Percentiles rank a stretch among this genome's conserved stretches.
These are phyloP conservation scores for Lypha dubia DNA, from an alignment of 2,888 invertebrate species.

Conservation along the genomic window DNA sequence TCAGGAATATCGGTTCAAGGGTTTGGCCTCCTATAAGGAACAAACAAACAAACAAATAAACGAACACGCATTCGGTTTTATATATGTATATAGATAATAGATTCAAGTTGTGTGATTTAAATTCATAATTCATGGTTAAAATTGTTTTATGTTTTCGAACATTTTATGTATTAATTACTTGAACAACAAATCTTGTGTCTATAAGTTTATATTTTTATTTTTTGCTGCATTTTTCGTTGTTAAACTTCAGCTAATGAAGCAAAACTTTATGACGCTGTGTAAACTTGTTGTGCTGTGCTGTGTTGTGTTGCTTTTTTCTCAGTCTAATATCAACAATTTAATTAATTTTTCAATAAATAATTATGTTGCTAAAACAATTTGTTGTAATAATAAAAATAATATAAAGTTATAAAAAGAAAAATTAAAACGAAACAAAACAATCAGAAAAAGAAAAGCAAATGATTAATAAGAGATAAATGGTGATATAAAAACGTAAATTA, in stretches of 20 bases:
- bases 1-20: no score
- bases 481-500: background rate
- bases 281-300: no score
- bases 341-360: conserved; percentile 70
- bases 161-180: conserved; percentile 72
- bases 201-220: background rate
- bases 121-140: conserved; percentile 64
- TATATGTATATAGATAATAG: conserved; percentile 52
- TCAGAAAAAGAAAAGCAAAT: conserved; percentile 31
- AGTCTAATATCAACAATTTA: conserved; percentile 60
- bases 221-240: conserved; percentile 27
- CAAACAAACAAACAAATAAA: no score
- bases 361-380: conserved; percentile 69
- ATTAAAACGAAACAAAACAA: background rate
- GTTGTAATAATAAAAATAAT: conserved; percentile 50
- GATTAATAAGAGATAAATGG: background rate
- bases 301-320: conserved; percentile 32
- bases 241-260: conserved; percentile 20
- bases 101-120: conserved; percentile 62
- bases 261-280: background rate
- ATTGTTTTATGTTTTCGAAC: conserved; percentile 58
- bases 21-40: no score
- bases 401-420: conserved; percentile 29
- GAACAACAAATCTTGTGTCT: conserved; percentile 49
- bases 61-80: no score